These are phyloP conservation scores for Arrhamphus sclerolepis DNA, from an alignment of 2,797 vertebrate species.

Conservation along the genomic window DNA sequence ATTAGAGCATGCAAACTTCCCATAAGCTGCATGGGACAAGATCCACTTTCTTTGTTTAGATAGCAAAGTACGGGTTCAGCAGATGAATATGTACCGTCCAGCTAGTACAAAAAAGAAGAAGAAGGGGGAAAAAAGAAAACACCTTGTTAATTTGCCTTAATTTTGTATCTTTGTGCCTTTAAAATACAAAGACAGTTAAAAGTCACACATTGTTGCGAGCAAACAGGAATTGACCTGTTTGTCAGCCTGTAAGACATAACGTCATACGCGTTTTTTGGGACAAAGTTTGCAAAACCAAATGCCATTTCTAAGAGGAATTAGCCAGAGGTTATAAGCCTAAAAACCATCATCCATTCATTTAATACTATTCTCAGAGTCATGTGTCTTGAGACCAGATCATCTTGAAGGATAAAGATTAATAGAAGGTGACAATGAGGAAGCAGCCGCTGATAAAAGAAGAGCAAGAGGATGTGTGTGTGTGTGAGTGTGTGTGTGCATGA, in stretches of 20 bases:
- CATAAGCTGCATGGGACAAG: neutral
- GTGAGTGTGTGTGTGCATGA: slow-evolving; percentile 6
- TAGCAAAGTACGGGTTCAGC: slow-evolving; percentile 15
- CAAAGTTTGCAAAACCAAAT: slow-evolving; percentile 52
- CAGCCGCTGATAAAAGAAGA: slow-evolving; percentile 30
- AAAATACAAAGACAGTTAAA: neutral
- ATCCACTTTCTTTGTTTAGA: too few relatives aligned
- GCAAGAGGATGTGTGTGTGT: slow-evolving; percentile 28
- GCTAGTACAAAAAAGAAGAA: slow-evolving; percentile 5
- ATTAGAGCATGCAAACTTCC: slow-evolving; percentile 1
- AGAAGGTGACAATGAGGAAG: slow-evolving; percentile 47
- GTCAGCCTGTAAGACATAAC: slow-evolving; percentile 64
- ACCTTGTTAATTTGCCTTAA: neutral
- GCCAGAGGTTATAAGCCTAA: slow-evolving; percentile 64
- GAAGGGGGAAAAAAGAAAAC: neutral
- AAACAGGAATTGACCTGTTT: slow-evolving; percentile 53
- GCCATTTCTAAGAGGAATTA: slow-evolving; percentile 53
- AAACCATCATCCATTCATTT: slow-evolving; percentile 47
- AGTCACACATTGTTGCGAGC: slow-evolving; percentile 11
- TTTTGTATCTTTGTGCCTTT: neutral
- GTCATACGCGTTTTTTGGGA: slow-evolving; percentile 55
- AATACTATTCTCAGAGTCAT: slow-evolving; percentile 61
- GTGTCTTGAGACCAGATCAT: slow-evolving; percentile 57
- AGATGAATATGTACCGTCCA: slow-evolving; percentile 16
- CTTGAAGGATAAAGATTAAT: slow-evolving; percentile 32